Evolutionary conservation across 2,888 invertebrate genomes (phyloP).

Genomic region (Volucella inflata): DNA sequence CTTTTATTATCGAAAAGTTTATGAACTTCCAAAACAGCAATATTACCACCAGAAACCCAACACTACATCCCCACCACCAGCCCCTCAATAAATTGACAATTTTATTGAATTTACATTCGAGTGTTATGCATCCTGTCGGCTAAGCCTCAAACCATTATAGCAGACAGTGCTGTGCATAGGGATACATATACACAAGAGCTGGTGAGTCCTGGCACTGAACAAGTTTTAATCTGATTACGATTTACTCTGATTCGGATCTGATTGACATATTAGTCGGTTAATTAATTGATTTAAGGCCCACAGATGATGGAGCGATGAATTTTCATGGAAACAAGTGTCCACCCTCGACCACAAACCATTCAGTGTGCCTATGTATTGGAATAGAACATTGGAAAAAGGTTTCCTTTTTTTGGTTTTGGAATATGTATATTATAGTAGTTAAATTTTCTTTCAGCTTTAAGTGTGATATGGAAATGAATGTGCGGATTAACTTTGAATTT

Average conservation of each 20-base stretch:
- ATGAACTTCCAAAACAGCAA: conserved; percentile 16
- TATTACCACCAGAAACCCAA: too few relatives aligned
- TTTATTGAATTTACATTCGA: conserved; percentile 57
- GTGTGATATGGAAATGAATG: conserved; percentile 64
- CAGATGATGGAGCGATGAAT: conserved; percentile 69
- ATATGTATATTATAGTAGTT: not conserved
- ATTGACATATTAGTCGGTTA: conserved; percentile 76
- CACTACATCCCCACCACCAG: not conserved
- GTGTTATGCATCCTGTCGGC: conserved; percentile 20
- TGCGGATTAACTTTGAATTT: conserved; percentile 59
- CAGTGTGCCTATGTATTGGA: conserved; percentile 11
- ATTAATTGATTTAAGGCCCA: conserved; percentile 74
- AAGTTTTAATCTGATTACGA: conserved; percentile 74
- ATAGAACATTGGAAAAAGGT: not conserved
- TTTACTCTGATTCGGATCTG: conserved; percentile 75
- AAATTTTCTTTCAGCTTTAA: conserved; percentile 47
- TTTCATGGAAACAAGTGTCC: conserved; percentile 54
- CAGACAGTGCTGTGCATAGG: not conserved
- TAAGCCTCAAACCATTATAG: not conserved
- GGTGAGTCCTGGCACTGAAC: conserved; percentile 40
- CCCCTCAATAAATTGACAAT: not conserved
- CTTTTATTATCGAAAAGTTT: conserved; percentile 29
- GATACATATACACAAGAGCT: not conserved
- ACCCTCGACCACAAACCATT: conserved; percentile 1
- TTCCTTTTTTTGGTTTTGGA: conserved; percentile 1